These are phyloP conservation scores for Nephrotoma flavescens DNA, from an alignment of 2,888 invertebrate species.

Conservation along the genomic window DNA sequence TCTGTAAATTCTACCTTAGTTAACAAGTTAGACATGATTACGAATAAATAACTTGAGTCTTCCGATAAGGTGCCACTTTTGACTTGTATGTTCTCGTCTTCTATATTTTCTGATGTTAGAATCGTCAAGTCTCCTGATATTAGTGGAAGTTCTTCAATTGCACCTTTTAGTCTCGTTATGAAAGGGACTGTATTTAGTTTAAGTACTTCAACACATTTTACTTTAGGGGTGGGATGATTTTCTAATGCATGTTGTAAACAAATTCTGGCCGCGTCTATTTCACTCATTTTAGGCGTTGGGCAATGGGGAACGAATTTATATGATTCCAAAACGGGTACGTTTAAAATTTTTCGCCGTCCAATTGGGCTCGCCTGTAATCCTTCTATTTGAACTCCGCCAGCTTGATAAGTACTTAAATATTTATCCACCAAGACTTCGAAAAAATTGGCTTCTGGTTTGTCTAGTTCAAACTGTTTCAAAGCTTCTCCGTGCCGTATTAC, in stretches of 20 bases:
- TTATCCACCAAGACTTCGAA: constrained; percentile 15
- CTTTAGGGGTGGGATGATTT: constrained; percentile 36
- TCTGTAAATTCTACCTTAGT: constrained; percentile 24
- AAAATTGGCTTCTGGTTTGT: constrained; percentile 13
- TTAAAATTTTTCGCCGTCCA: constrained; percentile 40
- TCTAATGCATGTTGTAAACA: constrained; percentile 59
- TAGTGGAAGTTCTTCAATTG: constrained; percentile 51
- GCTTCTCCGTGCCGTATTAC: constrained; percentile 41
- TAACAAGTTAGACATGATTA: constrained; percentile 20
- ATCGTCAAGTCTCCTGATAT: constrained; percentile 51
- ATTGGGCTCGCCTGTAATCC: constrained; percentile 66
- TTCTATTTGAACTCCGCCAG: constrained; percentile 63
- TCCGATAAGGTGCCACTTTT: constrained; percentile 42
- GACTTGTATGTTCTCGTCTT: constrained; percentile 38
- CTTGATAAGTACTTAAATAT: constrained; percentile 31
- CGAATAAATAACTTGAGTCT: constrained; percentile 24
- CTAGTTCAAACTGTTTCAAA: constrained; percentile 25
- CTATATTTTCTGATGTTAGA: constrained; percentile 23
- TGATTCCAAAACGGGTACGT: constrained; percentile 61
- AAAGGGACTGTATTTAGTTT: constrained; percentile 34
- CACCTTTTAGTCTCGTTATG: constrained; percentile 38
- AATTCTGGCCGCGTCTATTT: constrained; percentile 39
- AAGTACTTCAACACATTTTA: not conserved
- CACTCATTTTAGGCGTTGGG: constrained; percentile 17
- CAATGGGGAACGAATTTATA: constrained; percentile 56